Evolutionary conservation across 2,113 vertebrate genomes (phyloP).

Genomic region (Pluvianellus socialis): DNA sequence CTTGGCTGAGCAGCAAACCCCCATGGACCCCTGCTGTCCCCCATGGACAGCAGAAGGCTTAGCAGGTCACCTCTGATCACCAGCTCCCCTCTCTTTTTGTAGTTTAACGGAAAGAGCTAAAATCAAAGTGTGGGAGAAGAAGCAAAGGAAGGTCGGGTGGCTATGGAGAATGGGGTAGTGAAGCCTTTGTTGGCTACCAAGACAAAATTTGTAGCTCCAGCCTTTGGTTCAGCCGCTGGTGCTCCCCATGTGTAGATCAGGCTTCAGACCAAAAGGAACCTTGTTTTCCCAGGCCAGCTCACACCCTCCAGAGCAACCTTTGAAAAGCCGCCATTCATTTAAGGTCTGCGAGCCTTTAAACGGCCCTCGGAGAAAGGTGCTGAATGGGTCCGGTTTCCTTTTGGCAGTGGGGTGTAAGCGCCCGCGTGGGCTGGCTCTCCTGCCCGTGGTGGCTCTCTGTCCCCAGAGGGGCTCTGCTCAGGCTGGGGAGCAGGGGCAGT

Average conservation of each 20-base stretch:
- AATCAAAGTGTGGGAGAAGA: not conserved
- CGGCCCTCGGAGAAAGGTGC: not conserved
- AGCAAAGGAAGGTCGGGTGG: not conserved
- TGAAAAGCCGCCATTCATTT: not conserved
- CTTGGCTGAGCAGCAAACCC: not conserved
- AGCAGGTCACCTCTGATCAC: not conserved
- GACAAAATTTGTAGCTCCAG: not conserved
- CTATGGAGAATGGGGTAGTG: not conserved
- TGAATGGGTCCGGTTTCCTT: not conserved
- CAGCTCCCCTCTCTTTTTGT: not conserved
- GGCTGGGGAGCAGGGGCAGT: not conserved
- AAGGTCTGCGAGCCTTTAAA: not conserved
- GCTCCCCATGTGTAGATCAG: not conserved
- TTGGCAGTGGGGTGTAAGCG: not conserved
- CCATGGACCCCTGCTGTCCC: too few relatives aligned
- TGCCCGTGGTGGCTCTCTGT: not conserved
- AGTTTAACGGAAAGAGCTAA: not conserved
- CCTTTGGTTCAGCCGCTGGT: not conserved
- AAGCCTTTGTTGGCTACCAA: not conserved
- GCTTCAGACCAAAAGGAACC: not conserved
- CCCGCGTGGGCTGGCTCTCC: rapidly evolving
- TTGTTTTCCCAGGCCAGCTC: not conserved
- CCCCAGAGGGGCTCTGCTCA: not conserved
- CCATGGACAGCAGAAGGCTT: not conserved
- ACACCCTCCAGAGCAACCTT: not conserved